Percentiles rank a stretch among this genome's conserved stretches.
Evolutionary conservation across 2,797 vertebrate genomes (phyloP).

Genomic region (Hypotaenidia philippensis): DNA sequence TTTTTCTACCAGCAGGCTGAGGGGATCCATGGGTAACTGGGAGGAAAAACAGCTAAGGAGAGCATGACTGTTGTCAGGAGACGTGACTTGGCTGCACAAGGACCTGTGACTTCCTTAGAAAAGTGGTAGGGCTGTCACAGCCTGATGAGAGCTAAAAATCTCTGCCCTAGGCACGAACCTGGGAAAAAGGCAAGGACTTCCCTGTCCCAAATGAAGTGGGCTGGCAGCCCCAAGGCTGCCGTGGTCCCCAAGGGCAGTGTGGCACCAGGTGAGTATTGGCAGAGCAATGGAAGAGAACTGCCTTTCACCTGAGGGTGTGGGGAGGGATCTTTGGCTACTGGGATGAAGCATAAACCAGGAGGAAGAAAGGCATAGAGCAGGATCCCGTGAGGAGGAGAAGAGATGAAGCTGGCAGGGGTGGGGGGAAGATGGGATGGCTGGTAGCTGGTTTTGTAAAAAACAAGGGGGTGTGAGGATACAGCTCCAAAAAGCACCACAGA

Average conservation of each 20-base stretch:
- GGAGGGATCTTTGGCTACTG: neutral
- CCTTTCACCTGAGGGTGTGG: neutral
- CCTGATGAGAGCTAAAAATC: neutral
- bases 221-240: neutral
- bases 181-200: neutral
- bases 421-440: neutral
- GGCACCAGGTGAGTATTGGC: neutral
- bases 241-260: rapidly evolving
- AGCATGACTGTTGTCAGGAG: neutral
- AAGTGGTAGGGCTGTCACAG: neutral
- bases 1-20: neutral
- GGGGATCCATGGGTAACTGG: neutral
- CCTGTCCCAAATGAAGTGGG: neutral
- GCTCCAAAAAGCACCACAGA: neutral
- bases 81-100: neutral
- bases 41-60: neutral
- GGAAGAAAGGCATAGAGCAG: neutral
- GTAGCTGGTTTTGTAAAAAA: neutral
- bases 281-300: neutral
- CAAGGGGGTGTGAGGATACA: too few relatives aligned
- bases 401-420: neutral
- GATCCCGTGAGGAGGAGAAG: neutral
- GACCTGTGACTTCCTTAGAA: neutral
- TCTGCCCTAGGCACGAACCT: neutral
- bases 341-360: neutral